Percentiles rank a stretch among this genome's conserved stretches.
Conservation (phyloP, 2,113 vertebrate species). For the Mandrillus leucophaeus region DNA sequence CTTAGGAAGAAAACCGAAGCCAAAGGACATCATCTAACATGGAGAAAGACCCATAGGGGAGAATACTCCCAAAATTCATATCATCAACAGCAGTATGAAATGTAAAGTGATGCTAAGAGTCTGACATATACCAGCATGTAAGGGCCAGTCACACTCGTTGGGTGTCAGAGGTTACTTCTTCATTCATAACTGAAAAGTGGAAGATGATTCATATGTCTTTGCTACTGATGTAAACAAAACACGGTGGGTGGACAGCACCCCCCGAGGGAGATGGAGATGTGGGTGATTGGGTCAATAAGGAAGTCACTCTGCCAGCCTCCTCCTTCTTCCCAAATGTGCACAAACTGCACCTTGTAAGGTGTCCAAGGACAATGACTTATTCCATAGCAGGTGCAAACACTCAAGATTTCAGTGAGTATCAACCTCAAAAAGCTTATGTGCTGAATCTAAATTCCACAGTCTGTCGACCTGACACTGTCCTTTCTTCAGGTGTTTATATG, state of each 20-base stretch:
- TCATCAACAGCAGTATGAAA: not conserved
- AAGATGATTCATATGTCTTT: not conserved
- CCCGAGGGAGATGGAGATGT: not conserved
- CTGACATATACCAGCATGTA: not conserved
- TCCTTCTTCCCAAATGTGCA: not conserved
- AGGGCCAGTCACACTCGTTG: not conserved
- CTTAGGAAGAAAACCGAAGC: not conserved
- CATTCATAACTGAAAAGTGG: not conserved
- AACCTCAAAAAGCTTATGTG: not conserved
- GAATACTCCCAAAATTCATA: not conserved
- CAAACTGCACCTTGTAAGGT: not conserved
- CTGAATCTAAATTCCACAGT: slow-evolving; percentile 15
- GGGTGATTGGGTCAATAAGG: not conserved
- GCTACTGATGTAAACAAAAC: not conserved
- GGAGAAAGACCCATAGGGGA: not conserved
- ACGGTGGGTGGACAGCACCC: not conserved
- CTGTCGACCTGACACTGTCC: slow-evolving; percentile 22
- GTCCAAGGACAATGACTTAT: not conserved
- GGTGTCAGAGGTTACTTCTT: not conserved
- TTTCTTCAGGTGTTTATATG: slow-evolving; percentile 58
- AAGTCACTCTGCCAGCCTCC: not conserved
- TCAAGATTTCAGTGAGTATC: not conserved
- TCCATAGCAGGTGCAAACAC: not conserved
- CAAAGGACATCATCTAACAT: not conserved
- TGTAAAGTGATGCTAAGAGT: not conserved